Evolutionary conservation across 2,113 vertebrate species (phyloP), one percentile per base, ranked within the genome.

Genomic region (Sterrhoptilus dennistouni): DNA sequence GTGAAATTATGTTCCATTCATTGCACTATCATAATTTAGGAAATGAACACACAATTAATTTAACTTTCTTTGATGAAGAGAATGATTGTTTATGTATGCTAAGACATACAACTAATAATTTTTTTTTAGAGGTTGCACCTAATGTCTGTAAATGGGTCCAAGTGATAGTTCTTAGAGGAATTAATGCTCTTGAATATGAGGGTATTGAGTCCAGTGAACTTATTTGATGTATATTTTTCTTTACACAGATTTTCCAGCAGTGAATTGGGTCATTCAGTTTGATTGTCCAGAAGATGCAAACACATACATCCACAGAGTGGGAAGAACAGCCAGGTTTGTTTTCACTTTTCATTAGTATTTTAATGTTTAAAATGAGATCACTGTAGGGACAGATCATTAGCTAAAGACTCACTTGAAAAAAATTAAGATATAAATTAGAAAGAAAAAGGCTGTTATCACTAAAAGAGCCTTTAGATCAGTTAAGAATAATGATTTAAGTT

Each of bases 211-310:
- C 33, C 38, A 54, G 14, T 40, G 74, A 77, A 81, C 31, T 66
- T 94, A 66, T 25, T 85, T 93, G 49, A n/a, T 12, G 1, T 71
- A 2, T 90, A 63, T 70, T 70, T 85, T 59, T 21, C 83, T 95
- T 66, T 75, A 16, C 35, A 6, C 92, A 99, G 99, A 99, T 97
- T 99, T 99, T 93, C 99, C 99, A 11, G 98, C 99, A 5, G 99
- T 99, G 76, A 99, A 99, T 97, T 99, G 99, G 99, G 99, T 99
- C 83, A 98, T 99, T 97, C 99, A 99, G 97, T 99, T 99, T 82
- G 99, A 99, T 97, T 99, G 99, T 97, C 99, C 99, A 6, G 99
- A 99, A 93, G 99, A 99, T 87, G 99, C 98, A 59, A 99, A 98
- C 97, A 99, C 99, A 0, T 99, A 99, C 53, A 99, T 99, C 96